Evolutionary conservation across 2,113 vertebrate species (phyloP).

Genomic region (Oceanodroma tethys): DNA sequence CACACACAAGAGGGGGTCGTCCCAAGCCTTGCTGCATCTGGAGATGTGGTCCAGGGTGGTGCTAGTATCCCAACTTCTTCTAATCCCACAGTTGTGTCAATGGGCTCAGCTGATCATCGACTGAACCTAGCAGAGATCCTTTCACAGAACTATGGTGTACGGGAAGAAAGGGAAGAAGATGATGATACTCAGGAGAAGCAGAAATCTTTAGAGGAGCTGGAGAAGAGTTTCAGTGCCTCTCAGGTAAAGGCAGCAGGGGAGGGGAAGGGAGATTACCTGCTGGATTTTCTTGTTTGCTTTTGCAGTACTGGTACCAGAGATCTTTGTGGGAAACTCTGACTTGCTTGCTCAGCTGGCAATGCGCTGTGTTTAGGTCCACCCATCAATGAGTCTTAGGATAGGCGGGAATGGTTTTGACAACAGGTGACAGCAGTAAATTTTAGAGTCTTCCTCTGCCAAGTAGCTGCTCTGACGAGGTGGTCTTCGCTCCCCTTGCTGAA

Average conservation of each 20-base stretch:
- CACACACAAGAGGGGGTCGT: background rate
- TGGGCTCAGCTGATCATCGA: constrained; percentile 77
- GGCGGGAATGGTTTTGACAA: background rate
- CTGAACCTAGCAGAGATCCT: constrained; percentile 80
- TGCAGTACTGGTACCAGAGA: background rate
- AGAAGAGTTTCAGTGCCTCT: constrained; percentile 69
- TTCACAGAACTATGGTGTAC: constrained; percentile 76
- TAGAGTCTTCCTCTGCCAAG: background rate
- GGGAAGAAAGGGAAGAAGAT: constrained; percentile 58
- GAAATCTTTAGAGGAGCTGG: constrained; percentile 76
- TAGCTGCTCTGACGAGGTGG: background rate
- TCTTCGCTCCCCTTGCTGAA: background rate
- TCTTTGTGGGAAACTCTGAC: background rate
- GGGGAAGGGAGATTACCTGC: background rate
- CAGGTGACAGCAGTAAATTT: background rate
- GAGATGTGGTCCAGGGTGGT: background rate
- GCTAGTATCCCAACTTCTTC: background rate
- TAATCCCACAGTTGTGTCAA: constrained; percentile 71
- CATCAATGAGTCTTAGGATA: background rate
- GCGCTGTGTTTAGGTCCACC: background rate
- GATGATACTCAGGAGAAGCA: constrained; percentile 46
- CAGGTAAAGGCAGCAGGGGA: constrained; percentile 58
- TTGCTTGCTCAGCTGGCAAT: background rate
- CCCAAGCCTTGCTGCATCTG: background rate
- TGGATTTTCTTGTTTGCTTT: background rate